phyloP scores from a whole-genome alignment of 2,888 invertebrate genomes.

The Malthinus flaveolus region DNA sequence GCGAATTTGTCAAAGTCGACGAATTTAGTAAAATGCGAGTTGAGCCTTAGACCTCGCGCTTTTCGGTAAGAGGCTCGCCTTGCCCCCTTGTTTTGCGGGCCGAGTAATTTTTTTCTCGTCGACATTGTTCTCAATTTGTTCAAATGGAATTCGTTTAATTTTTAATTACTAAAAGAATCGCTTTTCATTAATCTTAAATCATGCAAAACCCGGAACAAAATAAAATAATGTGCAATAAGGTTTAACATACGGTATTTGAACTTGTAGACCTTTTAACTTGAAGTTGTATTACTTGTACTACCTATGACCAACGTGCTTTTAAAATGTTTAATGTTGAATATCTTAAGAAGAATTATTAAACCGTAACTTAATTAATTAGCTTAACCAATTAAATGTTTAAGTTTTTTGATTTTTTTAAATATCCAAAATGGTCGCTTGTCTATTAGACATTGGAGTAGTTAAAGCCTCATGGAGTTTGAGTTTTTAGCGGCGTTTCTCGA shows the following conservation, averaged over 20 bases:
- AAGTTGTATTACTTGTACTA: slow-evolving; percentile 39
- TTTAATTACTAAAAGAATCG: slow-evolving; percentile 5
- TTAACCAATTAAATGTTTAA: neutral
- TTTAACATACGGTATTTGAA: slow-evolving; percentile 49
- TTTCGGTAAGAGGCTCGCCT: too few relatives aligned
- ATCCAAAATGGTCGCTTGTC: too few relatives aligned
- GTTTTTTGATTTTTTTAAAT: neutral
- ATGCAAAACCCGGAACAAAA: slow-evolving; percentile 35
- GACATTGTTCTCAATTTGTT: neutral
- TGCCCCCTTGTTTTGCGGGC: too few relatives aligned
- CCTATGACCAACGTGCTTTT: neutral
- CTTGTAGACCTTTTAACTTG: slow-evolving; percentile 49
- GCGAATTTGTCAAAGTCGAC: too few relatives aligned
- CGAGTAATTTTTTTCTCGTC: neutral
- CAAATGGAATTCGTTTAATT: neutral
- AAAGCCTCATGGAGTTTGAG: too few relatives aligned
- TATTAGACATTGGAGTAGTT: too few relatives aligned
- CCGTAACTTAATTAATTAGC: neutral
- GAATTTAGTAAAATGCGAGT: too few relatives aligned
- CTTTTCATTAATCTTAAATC: slow-evolving; percentile 39
- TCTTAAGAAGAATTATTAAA: neutral
- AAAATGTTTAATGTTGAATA: neutral
- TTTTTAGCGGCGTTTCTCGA: neutral
- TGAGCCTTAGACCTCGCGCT: too few relatives aligned
- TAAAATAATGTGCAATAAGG: slow-evolving; percentile 27